These are phyloP conservation scores for Pseudomyrmex gracilis DNA, from an alignment of 1,140 invertebrate genomes.

Conservation along the genomic window DNA sequence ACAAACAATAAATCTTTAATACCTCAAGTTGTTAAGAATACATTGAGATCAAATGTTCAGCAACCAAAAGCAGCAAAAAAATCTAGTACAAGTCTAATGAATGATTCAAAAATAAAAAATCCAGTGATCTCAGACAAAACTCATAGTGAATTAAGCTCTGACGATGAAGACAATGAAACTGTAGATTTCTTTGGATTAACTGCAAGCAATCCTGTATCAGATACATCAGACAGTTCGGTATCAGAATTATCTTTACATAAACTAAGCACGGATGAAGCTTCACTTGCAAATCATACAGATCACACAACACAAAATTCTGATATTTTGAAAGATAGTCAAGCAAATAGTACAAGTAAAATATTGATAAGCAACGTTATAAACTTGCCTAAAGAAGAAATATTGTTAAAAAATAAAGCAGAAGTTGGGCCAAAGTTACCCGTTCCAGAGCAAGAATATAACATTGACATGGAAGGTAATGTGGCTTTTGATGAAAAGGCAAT, in stretches of 20 bases:
- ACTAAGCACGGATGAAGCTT: neutral
- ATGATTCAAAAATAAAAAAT: conserved; percentile 40
- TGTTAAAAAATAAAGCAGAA: conserved; percentile 82
- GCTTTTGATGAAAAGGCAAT: conserved; percentile 84
- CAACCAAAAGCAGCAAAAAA: conserved; percentile 7
- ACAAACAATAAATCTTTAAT: conserved; percentile 74
- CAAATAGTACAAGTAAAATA: conserved; percentile 50
- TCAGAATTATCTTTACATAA: neutral
- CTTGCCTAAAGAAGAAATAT: conserved; percentile 81
- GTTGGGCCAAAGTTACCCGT: conserved; percentile 83
- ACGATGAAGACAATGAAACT: conserved; percentile 80
- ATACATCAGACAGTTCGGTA: neutral
- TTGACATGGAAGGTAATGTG: conserved; percentile 82
- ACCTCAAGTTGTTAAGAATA: conserved; percentile 80
- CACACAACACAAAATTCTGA: neutral
- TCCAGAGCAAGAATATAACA: conserved; percentile 84
- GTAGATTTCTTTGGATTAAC: conserved; percentile 55
- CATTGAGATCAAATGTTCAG: conserved; percentile 44
- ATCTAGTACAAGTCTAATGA: neutral
- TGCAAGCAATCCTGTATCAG: neutral
- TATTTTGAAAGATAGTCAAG: neutral
- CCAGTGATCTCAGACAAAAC: conserved; percentile 42
- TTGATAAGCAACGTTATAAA: conserved; percentile 79
- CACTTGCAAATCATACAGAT: conserved; percentile 6
- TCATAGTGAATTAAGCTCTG: conserved; percentile 84